phyloP scores from a whole-genome alignment of 64 coral and sea anemone species.

The Stichodactyla helianthus region DNA sequence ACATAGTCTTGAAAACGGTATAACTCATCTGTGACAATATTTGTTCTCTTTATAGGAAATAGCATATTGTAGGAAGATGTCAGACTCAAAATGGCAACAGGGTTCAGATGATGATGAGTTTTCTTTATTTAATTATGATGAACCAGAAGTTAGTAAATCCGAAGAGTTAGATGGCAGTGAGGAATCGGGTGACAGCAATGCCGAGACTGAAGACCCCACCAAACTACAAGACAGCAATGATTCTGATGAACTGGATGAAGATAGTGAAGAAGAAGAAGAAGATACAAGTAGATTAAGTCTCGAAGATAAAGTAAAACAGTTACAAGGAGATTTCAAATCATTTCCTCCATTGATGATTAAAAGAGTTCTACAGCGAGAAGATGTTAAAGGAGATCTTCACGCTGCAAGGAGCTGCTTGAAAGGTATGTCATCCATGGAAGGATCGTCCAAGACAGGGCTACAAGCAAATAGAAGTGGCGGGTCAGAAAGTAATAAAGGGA shows the following conservation, averaged over 20 bases:
- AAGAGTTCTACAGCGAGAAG: slow-evolving; percentile 2
- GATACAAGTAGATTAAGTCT: not conserved
- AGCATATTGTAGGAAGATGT: not conserved
- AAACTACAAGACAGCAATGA: not conserved
- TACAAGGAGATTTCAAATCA: not conserved
- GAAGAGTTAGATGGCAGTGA: not conserved
- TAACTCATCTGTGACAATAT: not conserved
- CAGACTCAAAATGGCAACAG: not conserved
- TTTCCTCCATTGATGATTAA: slow-evolving; percentile 10
- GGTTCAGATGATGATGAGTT: not conserved
- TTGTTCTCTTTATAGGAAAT: not conserved
- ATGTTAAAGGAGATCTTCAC: not conserved
- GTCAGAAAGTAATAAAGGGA: not conserved
- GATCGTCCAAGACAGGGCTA: not conserved
- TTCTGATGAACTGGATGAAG: not conserved
- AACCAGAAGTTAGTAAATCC: not conserved
- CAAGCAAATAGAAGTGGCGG: not conserved
- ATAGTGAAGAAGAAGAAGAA: not conserved
- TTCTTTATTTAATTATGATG: not conserved
- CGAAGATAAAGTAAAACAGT: slow-evolving; percentile 2
- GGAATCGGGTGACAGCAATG: not conserved
- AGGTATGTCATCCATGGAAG: not conserved
- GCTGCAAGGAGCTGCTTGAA: not conserved
- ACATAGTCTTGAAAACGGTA: too few species aligned
- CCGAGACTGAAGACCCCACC: not conserved